These are phyloP conservation scores for Malacosoma neustria DNA, from an alignment of 2,888 invertebrate species.

Conservation along the genomic window DNA sequence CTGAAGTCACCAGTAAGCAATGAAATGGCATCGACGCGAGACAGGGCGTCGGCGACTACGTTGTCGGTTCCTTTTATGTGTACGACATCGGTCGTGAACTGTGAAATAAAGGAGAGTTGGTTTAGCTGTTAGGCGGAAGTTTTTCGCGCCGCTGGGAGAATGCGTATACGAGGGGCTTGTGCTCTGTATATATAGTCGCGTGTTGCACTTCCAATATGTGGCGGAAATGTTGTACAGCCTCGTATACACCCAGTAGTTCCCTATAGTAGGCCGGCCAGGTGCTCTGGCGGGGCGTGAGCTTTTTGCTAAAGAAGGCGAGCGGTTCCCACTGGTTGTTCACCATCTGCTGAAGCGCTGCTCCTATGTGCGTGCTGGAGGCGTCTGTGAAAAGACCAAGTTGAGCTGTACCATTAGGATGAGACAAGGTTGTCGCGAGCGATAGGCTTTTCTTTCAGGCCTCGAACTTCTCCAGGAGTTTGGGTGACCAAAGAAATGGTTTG, in stretches of 20 bases:
- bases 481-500: slow-evolving; percentile 16
- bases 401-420: slow-evolving; percentile 22
- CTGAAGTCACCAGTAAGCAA: slow-evolving; percentile 7
- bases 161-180: slow-evolving; percentile 8
- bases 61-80: slow-evolving; percentile 22
- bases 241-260: slow-evolving; percentile 9
- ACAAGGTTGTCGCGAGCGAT: slow-evolving; percentile 19
- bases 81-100: slow-evolving; percentile 8
- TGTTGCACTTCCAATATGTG: slow-evolving; percentile 5
- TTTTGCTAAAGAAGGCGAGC: slow-evolving; percentile 7
- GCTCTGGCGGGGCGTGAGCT: slow-evolving; percentile 4
- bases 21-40: slow-evolving; percentile 17
- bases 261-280: slow-evolving; percentile 7
- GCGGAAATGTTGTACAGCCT: slow-evolving; percentile 6
- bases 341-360: slow-evolving; percentile 32
- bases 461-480: slow-evolving; percentile 16
- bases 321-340: slow-evolving; percentile 6
- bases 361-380: slow-evolving; percentile 34
- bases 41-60: slow-evolving; percentile 30
- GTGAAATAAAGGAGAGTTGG: slow-evolving; percentile 7
- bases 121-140: slow-evolving; percentile 5
- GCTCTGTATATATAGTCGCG: slow-evolving; percentile 7
- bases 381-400: slow-evolving; percentile 26
- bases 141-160: slow-evolving; percentile 1
- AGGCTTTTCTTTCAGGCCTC: slow-evolving; percentile 19